Conservation (phyloP, 2,888 invertebrate genomes). For the Dendrolimus pini region DNA sequence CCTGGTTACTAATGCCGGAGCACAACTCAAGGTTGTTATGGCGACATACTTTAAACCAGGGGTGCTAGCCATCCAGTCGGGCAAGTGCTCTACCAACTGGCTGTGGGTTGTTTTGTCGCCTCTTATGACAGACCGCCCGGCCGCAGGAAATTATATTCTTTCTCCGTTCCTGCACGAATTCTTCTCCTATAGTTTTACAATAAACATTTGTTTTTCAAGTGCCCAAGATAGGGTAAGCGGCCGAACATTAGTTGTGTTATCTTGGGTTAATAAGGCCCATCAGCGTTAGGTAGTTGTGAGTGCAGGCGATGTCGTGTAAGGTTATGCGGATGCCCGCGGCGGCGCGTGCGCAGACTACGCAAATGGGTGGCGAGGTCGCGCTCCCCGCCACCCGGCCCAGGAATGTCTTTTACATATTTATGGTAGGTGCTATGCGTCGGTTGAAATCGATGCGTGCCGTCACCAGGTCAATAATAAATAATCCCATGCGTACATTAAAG, state of each 20-base stretch:
- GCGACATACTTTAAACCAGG: no score
- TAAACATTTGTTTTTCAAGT: no score
- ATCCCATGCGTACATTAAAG: neutral
- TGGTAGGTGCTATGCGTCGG: conserved; percentile 12
- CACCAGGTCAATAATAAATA: neutral
- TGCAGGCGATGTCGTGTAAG: conserved; percentile 29
- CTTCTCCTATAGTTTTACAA: no score
- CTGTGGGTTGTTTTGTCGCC: no score
- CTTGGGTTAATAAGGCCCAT: neutral
- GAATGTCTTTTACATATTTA: conserved; percentile 39
- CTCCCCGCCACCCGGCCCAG: conserved; percentile 25
- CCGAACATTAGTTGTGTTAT: neutral
- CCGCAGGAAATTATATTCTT: no score
- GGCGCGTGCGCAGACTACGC: conserved; percentile 52
- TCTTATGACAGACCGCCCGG: no score
- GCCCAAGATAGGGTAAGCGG: no score
- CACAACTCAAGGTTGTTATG: no score
- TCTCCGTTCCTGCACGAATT: no score
- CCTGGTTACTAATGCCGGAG: no score
- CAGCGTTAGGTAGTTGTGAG: neutral
- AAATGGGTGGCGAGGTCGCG: conserved; percentile 54
- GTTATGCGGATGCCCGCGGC: conserved; percentile 61
- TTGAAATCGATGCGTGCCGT: conserved; percentile 8
- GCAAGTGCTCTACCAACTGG: no score
- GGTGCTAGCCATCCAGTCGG: no score